These are phyloP conservation scores for Rachycentron canadum DNA, from an alignment of 2,797 vertebrate species.

Conservation along the genomic window DNA sequence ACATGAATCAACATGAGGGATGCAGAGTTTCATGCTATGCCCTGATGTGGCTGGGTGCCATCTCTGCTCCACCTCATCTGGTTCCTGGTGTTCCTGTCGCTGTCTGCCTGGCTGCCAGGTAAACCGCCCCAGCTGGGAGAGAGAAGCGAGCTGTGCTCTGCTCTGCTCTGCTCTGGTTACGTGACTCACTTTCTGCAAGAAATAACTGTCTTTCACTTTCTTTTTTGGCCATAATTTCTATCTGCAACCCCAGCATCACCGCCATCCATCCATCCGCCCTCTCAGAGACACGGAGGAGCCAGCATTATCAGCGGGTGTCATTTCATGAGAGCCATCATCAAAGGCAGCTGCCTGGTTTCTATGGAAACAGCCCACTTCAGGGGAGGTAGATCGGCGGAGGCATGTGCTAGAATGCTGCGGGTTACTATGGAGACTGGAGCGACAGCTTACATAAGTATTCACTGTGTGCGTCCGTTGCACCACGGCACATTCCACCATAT, in stretches of 20 bases:
- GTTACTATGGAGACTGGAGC: conserved; percentile 85
- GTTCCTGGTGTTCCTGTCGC: conserved; percentile 46
- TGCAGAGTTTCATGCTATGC: conserved; percentile 41
- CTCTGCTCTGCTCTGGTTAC: conserved; percentile 31
- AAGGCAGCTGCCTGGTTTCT: conserved; percentile 84
- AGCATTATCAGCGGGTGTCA: conserved; percentile 76
- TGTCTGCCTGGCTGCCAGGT: conserved; percentile 54
- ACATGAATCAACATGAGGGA: conserved; percentile 61
- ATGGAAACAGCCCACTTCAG: conserved; percentile 86
- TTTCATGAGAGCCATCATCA: conserved; percentile 82
- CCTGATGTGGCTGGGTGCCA: conserved; percentile 54
- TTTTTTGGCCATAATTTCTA: conserved; percentile 57
- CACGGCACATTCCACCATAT: conserved; percentile 78
- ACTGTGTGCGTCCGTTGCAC: conserved; percentile 73
- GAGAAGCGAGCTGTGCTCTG: conserved; percentile 16
- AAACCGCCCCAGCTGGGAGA: conserved; percentile 53
- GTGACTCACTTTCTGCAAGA: conserved; percentile 58
- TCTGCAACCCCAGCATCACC: conserved; percentile 5
- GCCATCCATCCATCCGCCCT: conserved; percentile 40
- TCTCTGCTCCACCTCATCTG: conserved; percentile 51
- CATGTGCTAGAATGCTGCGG: conserved; percentile 78
- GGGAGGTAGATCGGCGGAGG: conserved; percentile 75
- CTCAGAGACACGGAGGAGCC: conserved; percentile 60
- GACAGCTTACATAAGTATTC: conserved; percentile 87
- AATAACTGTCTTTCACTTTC: conserved; percentile 59